A percentile compares a stretch with the other conserved stretches of the same genome.
Evolutionary conservation across 2,888 invertebrate species (phyloP).

Genomic region (Ophioninae sp.): DNA sequence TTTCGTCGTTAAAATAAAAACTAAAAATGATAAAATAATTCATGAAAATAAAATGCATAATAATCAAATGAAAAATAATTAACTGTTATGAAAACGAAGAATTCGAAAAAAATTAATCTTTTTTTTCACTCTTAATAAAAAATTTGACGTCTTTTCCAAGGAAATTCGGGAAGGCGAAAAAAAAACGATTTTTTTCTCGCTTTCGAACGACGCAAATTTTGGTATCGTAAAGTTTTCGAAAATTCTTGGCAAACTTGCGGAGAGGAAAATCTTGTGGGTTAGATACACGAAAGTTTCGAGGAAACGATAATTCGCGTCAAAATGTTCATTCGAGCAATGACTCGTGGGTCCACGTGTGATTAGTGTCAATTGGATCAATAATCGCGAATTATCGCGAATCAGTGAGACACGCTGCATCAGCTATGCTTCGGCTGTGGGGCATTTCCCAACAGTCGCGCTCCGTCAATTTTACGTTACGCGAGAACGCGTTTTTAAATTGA

Average conservation of each 20-base stretch:
- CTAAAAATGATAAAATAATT: no score
- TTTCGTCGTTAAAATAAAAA: no score
- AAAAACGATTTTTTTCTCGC: background rate
- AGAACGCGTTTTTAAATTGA: background rate
- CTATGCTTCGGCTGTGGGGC: slow-evolving; percentile 1
- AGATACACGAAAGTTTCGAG: background rate
- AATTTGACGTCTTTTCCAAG: background rate
- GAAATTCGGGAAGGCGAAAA: background rate
- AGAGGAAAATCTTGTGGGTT: background rate
- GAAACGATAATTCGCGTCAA: background rate
- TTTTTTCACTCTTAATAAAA: no score
- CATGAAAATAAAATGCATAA: no score
- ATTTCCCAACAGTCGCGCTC: background rate
- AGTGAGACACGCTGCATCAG: slow-evolving; percentile 43
- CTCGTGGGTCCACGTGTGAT: slow-evolving; percentile 62
- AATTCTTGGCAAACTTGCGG: background rate
- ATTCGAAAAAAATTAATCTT: no score
- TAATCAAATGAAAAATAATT: no score
- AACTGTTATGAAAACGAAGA: no score
- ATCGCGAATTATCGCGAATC: slow-evolving; percentile 68
- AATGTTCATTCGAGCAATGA: slow-evolving; percentile 16
- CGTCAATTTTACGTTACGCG: background rate
- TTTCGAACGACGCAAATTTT: background rate
- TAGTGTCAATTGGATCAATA: slow-evolving; percentile 76
- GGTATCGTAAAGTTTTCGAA: background rate